phyloP scores from a whole-genome alignment of 2,797 vertebrate species.

The Poecile montanus region DNA sequence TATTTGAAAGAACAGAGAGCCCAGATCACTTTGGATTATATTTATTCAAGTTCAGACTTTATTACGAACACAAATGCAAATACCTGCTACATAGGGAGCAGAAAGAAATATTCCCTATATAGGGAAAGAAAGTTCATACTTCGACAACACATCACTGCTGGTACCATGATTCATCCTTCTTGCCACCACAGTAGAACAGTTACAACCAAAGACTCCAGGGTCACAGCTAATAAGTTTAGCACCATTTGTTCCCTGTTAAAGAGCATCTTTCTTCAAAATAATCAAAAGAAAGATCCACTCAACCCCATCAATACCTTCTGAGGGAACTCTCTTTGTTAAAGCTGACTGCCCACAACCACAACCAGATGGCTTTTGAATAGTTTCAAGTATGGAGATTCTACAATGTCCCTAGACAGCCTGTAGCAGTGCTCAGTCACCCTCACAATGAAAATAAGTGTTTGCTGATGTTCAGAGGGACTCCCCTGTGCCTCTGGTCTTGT shows the following conservation, averaged over 20 bases:
- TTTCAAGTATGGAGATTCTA: not conserved
- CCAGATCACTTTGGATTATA: not conserved
- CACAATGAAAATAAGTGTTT: not conserved
- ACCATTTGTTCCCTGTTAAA: not conserved
- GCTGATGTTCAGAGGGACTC: not conserved
- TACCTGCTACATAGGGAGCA: not conserved
- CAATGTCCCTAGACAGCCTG: not conserved
- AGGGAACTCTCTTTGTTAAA: not conserved
- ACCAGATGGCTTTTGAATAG: not conserved
- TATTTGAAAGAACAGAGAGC: not conserved
- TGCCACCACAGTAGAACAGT: not conserved
- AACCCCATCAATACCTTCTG: not conserved
- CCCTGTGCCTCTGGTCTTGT: not conserved
- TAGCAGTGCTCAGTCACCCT: not conserved
- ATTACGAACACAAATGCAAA: not conserved
- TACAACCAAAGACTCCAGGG: not conserved
- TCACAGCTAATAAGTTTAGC: not conserved
- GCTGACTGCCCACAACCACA: accelerated
- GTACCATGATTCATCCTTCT: not conserved
- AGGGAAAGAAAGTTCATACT: not conserved
- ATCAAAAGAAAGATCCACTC: not conserved
- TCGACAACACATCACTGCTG: not conserved
- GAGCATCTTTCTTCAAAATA: not conserved
- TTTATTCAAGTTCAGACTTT: not conserved
- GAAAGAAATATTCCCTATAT: not conserved